Percentiles rank a stretch among this genome's conserved stretches.
Evolutionary conservation across 2,888 invertebrate species (phyloP).

Genomic region (Apomyelois bistriatella): DNA sequence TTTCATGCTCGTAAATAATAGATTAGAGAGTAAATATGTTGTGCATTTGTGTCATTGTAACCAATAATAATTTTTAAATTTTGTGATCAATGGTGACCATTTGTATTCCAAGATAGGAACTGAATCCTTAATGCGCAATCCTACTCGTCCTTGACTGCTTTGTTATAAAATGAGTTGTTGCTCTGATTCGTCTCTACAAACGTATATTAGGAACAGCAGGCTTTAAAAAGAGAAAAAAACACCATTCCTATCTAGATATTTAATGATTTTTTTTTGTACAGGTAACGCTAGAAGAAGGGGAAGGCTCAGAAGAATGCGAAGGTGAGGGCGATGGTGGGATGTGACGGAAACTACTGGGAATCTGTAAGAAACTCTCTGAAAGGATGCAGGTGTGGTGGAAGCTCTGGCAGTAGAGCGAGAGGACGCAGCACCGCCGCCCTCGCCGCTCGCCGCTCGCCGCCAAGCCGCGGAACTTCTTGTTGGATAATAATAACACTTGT

Average conservation of each 20-base stretch:
- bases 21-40: no score
- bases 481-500: slow-evolving; percentile 69
- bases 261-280: slow-evolving; percentile 41
- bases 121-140: no score
- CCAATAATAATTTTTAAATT: no score
- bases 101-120: no score
- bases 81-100: no score
- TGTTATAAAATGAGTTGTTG: no score
- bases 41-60: no score
- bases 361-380: slow-evolving; percentile 94
- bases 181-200: no score
- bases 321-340: slow-evolving; percentile 84
- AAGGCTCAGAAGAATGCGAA: slow-evolving; percentile 82
- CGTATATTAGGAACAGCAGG: no score
- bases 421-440: slow-evolving; percentile 21
- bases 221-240: no score
- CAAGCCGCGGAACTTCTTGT: slow-evolving; percentile 36
- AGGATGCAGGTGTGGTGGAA: slow-evolving; percentile 94
- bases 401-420: slow-evolving; percentile 82
- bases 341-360: slow-evolving; percentile 96
- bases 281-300: slow-evolving; percentile 94
- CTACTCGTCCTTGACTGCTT: no score
- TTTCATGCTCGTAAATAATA: no score
- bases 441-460: slow-evolving; percentile 21
- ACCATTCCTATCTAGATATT: background rate